Conservation (phyloP, 2,888 invertebrate species). For the Mesorhabditis spiculigera region DNA sequence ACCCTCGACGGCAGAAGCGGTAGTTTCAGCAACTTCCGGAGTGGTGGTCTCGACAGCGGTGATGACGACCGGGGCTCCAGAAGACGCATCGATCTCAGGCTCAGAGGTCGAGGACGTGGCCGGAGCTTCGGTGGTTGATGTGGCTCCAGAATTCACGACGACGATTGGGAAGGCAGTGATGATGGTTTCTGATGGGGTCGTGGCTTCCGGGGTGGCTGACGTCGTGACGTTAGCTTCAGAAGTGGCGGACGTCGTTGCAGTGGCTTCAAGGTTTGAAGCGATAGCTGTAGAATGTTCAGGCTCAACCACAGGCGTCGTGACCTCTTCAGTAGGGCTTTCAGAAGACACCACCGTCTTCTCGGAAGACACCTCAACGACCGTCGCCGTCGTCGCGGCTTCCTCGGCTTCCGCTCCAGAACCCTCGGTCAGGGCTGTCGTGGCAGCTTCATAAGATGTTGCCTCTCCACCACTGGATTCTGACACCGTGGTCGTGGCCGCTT, state of each 20-base stretch:
- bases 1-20: slow-evolving; percentile 9
- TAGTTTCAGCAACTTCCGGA: too few relatives aligned
- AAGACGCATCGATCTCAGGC: too few relatives aligned
- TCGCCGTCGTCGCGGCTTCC: slow-evolving; percentile 10
- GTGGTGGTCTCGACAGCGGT: slow-evolving; percentile 9
- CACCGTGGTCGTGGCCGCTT: too few relatives aligned
- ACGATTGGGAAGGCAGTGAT: too few relatives aligned
- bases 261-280: slow-evolving; percentile 3
- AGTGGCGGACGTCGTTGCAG: slow-evolving; percentile 15
- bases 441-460: slow-evolving; percentile 9
- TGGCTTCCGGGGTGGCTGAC: background rate
- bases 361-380: background rate
- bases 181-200: too few relatives aligned
- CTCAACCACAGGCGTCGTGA: slow-evolving; percentile 15
- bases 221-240: slow-evolving; percentile 10
- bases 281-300: slow-evolving; percentile 16
- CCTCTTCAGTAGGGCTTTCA: slow-evolving; percentile 7
- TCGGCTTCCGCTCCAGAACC: slow-evolving; percentile 7
- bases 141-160: too few relatives aligned
- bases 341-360: background rate
- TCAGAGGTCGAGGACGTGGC: too few relatives aligned
- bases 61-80: background rate
- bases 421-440: too few relatives aligned
- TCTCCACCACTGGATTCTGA: too few relatives aligned
- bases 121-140: too few relatives aligned